Evolutionary conservation across 2,888 invertebrate species (phyloP).

Genomic region (Microplitis manilae): DNA sequence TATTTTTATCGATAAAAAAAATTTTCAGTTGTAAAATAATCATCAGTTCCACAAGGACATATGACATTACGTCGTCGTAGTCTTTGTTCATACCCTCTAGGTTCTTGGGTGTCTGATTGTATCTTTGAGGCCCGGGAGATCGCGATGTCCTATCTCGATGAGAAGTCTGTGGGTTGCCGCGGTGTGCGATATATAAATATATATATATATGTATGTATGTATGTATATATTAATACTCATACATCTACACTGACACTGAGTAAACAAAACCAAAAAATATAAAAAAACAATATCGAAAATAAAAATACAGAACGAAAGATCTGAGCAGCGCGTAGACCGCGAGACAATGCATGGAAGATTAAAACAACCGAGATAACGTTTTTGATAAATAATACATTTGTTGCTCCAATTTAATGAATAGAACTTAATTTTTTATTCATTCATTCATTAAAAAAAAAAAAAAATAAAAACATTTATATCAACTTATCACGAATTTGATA

Average conservation of each 20-base stretch:
- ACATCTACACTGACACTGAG: conserved; percentile 19
- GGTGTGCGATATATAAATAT: not conserved
- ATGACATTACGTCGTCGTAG: conserved; percentile 32
- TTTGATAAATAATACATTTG: too few species aligned
- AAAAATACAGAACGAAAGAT: conserved; percentile 3
- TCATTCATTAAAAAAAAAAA: not conserved
- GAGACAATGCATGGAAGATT: conserved; percentile 53
- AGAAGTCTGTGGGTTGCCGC: conserved; percentile 36
- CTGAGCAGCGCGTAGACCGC: conserved; percentile 21
- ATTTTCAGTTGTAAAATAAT: conserved; percentile 7
- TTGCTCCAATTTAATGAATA: too few species aligned
- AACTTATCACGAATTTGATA: conserved; percentile 68
- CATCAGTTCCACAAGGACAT: conserved; percentile 12
- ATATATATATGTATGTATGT: not conserved
- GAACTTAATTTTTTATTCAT: too few species aligned
- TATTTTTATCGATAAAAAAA: conserved; percentile 7
- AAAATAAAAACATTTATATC: conserved; percentile 55
- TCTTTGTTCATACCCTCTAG: conserved; percentile 23
- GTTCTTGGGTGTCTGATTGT: conserved; percentile 44
- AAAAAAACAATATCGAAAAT: too few species aligned
- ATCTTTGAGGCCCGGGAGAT: conserved; percentile 41
- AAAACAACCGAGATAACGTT: conserved; percentile 65
- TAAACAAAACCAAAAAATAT: too few species aligned
- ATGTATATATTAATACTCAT: not conserved
- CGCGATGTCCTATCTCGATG: conserved; percentile 49